phyloP scores from a whole-genome alignment of 2,113 vertebrate genomes.

The Laticauda colubrina region DNA sequence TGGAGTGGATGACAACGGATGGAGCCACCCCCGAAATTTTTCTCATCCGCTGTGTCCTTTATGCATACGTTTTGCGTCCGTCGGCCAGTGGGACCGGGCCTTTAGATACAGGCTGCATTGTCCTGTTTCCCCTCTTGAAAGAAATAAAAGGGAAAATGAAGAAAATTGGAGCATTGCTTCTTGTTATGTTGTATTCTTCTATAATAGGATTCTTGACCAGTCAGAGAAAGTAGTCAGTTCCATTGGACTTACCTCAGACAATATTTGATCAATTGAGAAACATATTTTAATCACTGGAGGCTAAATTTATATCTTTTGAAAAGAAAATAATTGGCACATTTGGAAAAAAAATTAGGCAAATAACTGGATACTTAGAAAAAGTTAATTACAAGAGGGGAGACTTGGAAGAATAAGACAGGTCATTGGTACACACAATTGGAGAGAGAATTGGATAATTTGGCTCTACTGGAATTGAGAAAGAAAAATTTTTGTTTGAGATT shows the following conservation, averaged over 20 bases:
- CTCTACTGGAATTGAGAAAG: neutral
- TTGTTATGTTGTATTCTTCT: neutral
- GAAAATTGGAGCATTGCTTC: neutral
- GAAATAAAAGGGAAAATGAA: neutral
- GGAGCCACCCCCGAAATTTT: no score
- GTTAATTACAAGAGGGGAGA: neutral
- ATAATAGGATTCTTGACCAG: neutral
- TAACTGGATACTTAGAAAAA: neutral
- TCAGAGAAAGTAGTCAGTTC: neutral
- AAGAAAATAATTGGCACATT: neutral
- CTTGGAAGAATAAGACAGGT: neutral
- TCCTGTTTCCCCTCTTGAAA: neutral
- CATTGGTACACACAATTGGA: neutral
- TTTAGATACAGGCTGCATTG: neutral
- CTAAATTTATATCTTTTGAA: neutral
- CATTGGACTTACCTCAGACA: neutral
- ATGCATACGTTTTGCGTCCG: no score
- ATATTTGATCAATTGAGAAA: neutral
- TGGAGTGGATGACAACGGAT: no score
- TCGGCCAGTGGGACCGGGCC: no score
- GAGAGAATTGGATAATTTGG: no score
- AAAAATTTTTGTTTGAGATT: neutral
- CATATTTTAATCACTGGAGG: neutral
- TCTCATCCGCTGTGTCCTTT: no score
- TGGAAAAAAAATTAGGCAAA: neutral